Conservation (phyloP, 37 sponge, comb jelly and placozoan genomes). For the Spongilla lacustris region DNA sequence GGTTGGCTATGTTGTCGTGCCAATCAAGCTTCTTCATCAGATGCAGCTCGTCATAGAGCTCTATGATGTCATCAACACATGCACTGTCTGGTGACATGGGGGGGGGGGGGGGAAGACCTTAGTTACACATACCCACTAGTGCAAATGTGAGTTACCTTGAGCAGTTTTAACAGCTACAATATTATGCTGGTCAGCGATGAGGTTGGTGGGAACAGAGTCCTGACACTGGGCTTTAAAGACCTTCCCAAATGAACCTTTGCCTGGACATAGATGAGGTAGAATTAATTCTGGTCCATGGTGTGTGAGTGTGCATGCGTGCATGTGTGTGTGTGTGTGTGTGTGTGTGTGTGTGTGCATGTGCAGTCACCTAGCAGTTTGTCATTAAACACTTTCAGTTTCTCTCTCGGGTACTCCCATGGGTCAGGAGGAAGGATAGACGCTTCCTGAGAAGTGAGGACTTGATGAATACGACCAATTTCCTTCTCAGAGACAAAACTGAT, state of each 20-base stretch:
- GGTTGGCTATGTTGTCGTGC: constrained; percentile 36
- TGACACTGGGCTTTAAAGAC: constrained; percentile 35
- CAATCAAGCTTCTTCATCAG: constrained; percentile 26
- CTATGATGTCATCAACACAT: constrained; percentile 1
- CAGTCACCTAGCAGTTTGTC: constrained; percentile 23
- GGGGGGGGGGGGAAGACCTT: neutral
- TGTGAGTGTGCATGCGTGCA: neutral
- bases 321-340: neutral
- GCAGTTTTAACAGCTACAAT: constrained; percentile 54
- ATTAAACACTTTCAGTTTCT: constrained; percentile 16
- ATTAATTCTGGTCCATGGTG: too few relatives aligned
- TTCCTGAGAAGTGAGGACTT: neutral
- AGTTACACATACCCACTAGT: neutral
- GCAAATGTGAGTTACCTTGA: neutral
- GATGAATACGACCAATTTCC: neutral
- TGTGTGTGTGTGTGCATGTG: neutral
- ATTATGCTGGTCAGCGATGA: neutral
- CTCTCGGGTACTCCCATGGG: constrained; percentile 50
- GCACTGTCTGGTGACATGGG: neutral
- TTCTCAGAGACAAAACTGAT: neutral
- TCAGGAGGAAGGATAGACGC: neutral
- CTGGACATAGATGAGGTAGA: too few relatives aligned
- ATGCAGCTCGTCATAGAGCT: constrained; percentile 32
- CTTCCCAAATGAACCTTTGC: constrained; percentile 48
- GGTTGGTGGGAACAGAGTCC: constrained; percentile 9